phyloP scores from a whole-genome alignment of 2,888 invertebrate genomes.

The Ectobius pallidus region DNA sequence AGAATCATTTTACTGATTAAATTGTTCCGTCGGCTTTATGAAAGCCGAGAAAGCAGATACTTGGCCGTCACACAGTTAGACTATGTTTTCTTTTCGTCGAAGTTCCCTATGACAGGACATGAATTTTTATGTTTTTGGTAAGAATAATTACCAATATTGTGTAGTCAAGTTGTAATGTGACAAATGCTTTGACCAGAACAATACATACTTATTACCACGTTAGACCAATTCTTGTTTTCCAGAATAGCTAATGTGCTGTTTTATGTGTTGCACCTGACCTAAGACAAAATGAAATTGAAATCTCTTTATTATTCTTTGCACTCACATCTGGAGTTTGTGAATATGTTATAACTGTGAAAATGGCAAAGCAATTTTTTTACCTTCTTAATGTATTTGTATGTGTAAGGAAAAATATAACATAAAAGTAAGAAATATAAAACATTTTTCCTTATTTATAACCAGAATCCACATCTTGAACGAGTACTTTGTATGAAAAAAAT shows the following conservation, averaged over 20 bases:
- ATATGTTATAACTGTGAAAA: constrained; percentile 29
- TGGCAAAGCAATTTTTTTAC: constrained; percentile 35
- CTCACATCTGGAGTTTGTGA: constrained; percentile 15
- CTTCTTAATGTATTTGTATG: constrained; percentile 34
- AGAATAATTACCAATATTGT: constrained; percentile 22
- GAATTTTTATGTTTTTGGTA: not conserved
- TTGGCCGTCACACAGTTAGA: constrained; percentile 21
- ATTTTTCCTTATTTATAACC: not conserved
- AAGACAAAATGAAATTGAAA: constrained; percentile 1
- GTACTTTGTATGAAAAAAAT: not conserved
- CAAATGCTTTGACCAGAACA: constrained; percentile 30
- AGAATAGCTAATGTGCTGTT: constrained; percentile 24
- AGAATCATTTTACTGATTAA: constrained; percentile 75
- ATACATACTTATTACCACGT: not conserved
- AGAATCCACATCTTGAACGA: not conserved
- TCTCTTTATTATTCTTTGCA: constrained; percentile 17
- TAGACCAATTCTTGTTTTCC: constrained; percentile 14
- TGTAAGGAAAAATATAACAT: constrained; percentile 19
- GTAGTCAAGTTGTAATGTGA: constrained; percentile 33
- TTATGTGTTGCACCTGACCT: constrained; percentile 31
- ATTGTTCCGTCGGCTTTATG: not conserved
- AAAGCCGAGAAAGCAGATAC: not conserved
- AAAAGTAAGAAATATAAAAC: not conserved
- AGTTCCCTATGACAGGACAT: not conserved
- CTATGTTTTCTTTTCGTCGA: constrained; percentile 1